phyloP scores from a whole-genome alignment of 2,797 vertebrate species.

The Threskiornis aethiopicus region DNA sequence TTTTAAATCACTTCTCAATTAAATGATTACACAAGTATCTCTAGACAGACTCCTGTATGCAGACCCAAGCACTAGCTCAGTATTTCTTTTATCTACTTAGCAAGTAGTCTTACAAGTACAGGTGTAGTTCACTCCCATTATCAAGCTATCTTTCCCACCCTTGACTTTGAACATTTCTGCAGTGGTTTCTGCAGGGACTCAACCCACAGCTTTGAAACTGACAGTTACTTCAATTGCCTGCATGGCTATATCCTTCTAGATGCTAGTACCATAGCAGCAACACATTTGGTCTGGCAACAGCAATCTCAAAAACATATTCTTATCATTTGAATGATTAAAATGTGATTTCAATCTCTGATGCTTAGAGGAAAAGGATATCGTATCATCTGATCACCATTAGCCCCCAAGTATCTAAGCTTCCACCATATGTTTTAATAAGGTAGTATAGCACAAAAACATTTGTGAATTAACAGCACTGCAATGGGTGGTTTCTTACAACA shows the following conservation, averaged over 20 bases:
- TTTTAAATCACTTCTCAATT: neutral
- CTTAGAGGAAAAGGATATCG: neutral
- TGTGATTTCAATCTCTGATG: neutral
- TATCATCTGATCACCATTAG: neutral
- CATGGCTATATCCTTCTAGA: neutral
- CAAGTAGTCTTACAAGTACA: neutral
- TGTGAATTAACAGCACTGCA: neutral
- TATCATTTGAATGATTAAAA: neutral
- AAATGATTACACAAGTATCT: neutral
- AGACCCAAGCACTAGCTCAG: neutral
- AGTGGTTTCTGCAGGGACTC: neutral
- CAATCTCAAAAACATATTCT: neutral
- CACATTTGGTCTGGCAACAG: neutral
- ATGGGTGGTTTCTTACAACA: neutral
- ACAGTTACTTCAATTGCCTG: too few species aligned
- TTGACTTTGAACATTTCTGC: neutral
- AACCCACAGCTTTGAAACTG: neutral
- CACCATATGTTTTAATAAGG: neutral
- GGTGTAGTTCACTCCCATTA: neutral
- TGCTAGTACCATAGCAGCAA: neutral
- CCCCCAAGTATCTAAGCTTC: neutral
- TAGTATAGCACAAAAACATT: neutral
- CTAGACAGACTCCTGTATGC: neutral
- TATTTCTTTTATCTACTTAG: neutral
- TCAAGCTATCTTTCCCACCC: neutral